Percentiles rank a stretch among this genome's conserved stretches.
Conservation (phyloP, 53 echinoderm and acorn worm species). For the Mesocentrotus franciscanus region DNA sequence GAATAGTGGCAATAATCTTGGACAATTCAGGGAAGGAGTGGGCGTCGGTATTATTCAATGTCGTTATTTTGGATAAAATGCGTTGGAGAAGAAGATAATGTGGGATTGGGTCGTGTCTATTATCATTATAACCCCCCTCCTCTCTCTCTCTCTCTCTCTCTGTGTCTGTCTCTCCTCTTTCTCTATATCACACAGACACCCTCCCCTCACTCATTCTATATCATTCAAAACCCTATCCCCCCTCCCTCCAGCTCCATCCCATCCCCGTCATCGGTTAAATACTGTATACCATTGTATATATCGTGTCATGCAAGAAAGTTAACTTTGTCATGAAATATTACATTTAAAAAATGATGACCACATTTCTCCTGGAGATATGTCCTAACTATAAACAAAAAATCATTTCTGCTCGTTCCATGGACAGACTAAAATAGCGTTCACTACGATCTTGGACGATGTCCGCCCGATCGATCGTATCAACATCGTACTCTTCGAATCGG, state of each 20-base stretch:
- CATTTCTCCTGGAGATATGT: background rate
- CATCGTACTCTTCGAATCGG: constrained; percentile 65
- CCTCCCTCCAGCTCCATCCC: too few species aligned
- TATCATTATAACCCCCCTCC: background rate
- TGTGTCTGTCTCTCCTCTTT: too few species aligned
- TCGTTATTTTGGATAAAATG: background rate
- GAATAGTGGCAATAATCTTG: background rate
- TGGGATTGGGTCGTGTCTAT: background rate
- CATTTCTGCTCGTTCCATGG: background rate
- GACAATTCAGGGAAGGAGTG: background rate
- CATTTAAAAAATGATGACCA: background rate
- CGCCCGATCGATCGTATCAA: constrained; percentile 75
- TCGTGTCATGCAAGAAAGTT: too few species aligned
- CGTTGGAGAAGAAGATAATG: background rate
- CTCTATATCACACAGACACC: background rate
- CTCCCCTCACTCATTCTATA: background rate
- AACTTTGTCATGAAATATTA: too few species aligned
- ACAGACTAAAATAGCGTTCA: constrained; percentile 84
- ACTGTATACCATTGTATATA: background rate
- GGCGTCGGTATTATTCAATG: background rate
- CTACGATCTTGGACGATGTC: constrained; percentile 83
- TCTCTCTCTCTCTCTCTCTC: too few species aligned
- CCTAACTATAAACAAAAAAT: too few species aligned
- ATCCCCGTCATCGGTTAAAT: too few species aligned
- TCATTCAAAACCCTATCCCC: background rate